A percentile compares a stretch with the other conserved stretches of the same genome.
Conservation (phyloP, 2,797 vertebrate genomes). For the Potorous gilbertii region DNA sequence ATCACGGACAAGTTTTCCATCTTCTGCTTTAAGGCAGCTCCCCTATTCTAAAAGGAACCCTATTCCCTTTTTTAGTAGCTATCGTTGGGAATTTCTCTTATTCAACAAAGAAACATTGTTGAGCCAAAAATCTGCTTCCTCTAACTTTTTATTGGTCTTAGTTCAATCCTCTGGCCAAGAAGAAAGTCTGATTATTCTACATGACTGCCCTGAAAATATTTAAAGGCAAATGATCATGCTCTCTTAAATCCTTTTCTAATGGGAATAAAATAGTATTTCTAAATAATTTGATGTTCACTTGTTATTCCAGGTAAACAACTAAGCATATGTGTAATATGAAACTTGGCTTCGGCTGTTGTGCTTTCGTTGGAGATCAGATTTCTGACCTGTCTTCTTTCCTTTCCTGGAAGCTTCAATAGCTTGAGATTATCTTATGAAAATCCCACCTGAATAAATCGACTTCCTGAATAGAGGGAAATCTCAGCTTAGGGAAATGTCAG, state of each 20-base stretch:
- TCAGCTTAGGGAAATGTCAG: neutral
- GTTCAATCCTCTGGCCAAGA: neutral
- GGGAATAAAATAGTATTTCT: neutral
- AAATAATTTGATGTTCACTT: neutral
- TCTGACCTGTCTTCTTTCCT: neutral
- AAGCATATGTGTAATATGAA: neutral
- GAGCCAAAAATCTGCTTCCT: neutral
- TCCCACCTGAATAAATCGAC: neutral
- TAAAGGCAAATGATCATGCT: neutral
- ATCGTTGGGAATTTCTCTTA: neutral
- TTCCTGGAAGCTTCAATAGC: neutral
- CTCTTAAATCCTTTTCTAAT: neutral
- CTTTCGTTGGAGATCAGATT: neutral
- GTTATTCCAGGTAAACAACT: neutral
- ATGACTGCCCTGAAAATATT: neutral
- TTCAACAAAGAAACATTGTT: neutral
- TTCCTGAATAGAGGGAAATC: conserved; percentile 33
- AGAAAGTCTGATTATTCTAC: neutral
- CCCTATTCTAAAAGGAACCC: neutral
- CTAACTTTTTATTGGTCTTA: neutral
- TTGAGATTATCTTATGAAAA: neutral
- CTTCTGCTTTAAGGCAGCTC: neutral
- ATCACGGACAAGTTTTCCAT: neutral
- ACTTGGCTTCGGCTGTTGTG: neutral
- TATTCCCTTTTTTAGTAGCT: neutral